phyloP scores from a whole-genome alignment of 2,113 vertebrate genomes.

The Myiopsitta monachus region DNA sequence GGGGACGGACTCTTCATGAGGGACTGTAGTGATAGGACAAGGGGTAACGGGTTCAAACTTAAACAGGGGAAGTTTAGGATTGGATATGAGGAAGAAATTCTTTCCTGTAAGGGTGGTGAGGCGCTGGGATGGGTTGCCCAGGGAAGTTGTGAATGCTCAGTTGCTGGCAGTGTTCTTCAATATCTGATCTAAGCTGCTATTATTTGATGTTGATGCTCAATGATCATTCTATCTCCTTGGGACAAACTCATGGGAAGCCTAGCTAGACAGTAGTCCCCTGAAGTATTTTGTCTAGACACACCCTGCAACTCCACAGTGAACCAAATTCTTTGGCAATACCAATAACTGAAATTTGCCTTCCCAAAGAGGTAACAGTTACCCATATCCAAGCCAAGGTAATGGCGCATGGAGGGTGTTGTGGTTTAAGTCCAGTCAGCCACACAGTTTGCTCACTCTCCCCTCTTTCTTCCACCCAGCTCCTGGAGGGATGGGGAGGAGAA shows the following conservation, averaged over 20 bases:
- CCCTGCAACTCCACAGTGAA: background rate
- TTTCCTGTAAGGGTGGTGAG: too few species aligned
- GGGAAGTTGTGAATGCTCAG: too few species aligned
- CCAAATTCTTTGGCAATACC: background rate
- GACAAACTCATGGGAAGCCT: background rate
- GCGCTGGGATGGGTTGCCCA: too few species aligned
- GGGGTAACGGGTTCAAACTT: too few species aligned
- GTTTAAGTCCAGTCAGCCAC: too few species aligned
- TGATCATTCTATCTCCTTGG: background rate
- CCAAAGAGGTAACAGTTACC: background rate
- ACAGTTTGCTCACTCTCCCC: too few species aligned
- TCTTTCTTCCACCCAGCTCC: too few species aligned
- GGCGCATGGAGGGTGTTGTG: background rate
- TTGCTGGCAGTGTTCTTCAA: background rate
- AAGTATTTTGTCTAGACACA: background rate
- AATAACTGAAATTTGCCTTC: background rate
- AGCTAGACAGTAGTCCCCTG: accelerated
- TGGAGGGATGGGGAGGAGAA: too few species aligned
- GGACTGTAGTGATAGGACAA: too few species aligned
- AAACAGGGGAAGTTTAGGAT: too few species aligned
- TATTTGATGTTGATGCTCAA: background rate
- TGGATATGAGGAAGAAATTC: too few species aligned
- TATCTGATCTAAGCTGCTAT: background rate
- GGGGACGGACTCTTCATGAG: too few species aligned
- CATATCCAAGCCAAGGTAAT: background rate